These are phyloP conservation scores for Agapostemon virescens DNA, from an alignment of 2,888 invertebrate species.

Conservation along the genomic window DNA sequence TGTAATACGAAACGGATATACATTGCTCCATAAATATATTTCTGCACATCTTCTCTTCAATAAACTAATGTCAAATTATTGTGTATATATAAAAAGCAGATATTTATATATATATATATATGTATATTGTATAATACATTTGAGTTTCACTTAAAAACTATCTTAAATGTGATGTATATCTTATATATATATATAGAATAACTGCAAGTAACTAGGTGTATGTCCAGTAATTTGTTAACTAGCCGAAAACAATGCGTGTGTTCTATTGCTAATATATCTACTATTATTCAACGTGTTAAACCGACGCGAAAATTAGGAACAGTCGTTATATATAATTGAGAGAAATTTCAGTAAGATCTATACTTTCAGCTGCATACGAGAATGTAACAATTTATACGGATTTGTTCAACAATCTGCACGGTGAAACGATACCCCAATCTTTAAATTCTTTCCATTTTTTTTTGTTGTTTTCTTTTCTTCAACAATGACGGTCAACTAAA, in stretches of 20 bases:
- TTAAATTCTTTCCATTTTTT: conserved; percentile 17
- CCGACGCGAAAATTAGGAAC: conserved; percentile 46
- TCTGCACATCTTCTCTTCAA: conserved; percentile 44
- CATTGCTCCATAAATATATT: conserved; percentile 63
- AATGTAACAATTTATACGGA: conserved; percentile 18
- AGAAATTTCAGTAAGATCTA: conserved; percentile 16
- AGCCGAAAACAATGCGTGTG: conserved; percentile 27
- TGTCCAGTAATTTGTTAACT: conserved; percentile 24
- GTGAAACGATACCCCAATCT: conserved; percentile 8
- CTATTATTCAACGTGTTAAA: conserved; percentile 5
- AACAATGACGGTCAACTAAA: conserved; percentile 18
- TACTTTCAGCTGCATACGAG: conserved; percentile 14
- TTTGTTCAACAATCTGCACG: not conserved
- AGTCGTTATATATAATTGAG: conserved; percentile 12
- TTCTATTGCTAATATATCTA: conserved; percentile 37
- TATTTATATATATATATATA: conserved; percentile 56
- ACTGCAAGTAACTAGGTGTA: conserved; percentile 32
- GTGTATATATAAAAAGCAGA: conserved; percentile 58
- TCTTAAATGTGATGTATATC: conserved; percentile 39
- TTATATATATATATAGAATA: conserved; percentile 37
- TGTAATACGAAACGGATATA: conserved; percentile 21
- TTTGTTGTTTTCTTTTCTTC: not conserved
- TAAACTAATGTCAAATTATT: conserved; percentile 61
- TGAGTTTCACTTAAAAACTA: conserved; percentile 46
- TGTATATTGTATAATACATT: conserved; percentile 52